These are phyloP conservation scores for Heliconius himera DNA, from an alignment of 1,140 invertebrate genomes.

Conservation along the genomic window DNA sequence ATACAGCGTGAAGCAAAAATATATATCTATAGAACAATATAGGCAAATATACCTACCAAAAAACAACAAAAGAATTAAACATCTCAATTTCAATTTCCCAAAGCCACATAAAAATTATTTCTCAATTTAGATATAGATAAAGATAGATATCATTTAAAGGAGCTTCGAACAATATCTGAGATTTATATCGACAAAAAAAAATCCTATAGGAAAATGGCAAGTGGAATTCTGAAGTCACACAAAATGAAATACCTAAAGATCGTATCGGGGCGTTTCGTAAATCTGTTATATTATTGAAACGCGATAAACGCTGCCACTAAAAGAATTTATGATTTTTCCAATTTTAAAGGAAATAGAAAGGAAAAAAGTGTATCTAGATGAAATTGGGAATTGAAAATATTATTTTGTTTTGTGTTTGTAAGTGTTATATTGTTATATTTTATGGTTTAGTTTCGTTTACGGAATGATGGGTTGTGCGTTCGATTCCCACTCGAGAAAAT, in stretches of 20 bases:
- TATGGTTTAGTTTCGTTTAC: neutral
- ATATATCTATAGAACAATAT: neutral
- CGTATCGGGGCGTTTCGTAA: constrained; percentile 42
- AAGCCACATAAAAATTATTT: neutral
- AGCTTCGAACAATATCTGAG: constrained; percentile 8
- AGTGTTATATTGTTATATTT: neutral
- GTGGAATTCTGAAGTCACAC: constrained; percentile 31
- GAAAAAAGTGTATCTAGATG: constrained; percentile 4
- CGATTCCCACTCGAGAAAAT: neutral
- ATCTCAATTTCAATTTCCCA: neutral
- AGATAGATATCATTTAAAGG: neutral
- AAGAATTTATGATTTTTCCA: constrained; percentile 51
- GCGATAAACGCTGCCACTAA: constrained; percentile 49
- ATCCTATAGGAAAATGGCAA: constrained; percentile 24
- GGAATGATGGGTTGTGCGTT: neutral
- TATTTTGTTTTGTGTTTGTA: neutral
- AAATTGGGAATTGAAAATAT: constrained; percentile 2
- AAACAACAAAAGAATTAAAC: neutral
- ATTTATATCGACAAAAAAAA: constrained; percentile 16
- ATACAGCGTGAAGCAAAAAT: no score
- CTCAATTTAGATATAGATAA: constrained; percentile 9
- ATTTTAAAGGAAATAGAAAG: constrained; percentile 40
- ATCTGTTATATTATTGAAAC: constrained; percentile 50
- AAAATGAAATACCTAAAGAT: constrained; percentile 47
- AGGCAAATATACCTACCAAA: neutral